phyloP scores from a whole-genome alignment of 2,888 invertebrate species.

The Branchipolynoe longqiensis region DNA sequence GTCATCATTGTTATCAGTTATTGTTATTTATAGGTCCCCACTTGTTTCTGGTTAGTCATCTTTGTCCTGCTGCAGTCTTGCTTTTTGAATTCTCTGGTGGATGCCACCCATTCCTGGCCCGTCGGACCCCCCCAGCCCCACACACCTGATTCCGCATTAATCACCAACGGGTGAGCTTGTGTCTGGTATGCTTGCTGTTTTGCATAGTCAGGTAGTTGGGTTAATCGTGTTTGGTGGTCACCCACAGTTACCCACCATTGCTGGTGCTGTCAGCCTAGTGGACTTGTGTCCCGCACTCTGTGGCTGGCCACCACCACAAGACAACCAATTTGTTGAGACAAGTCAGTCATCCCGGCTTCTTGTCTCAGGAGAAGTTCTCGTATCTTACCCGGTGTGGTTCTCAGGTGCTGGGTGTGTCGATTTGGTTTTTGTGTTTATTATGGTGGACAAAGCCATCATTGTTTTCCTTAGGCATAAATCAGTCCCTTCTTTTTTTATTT shows the following conservation, averaged over 20 bases:
- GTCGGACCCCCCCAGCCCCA: too few relatives aligned
- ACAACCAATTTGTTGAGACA: background rate
- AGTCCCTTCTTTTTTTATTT: slow-evolving; percentile 1
- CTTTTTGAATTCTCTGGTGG: slow-evolving; percentile 6
- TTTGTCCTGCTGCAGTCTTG: too few relatives aligned
- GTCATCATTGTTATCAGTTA: slow-evolving; percentile 2
- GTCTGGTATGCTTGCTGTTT: background rate
- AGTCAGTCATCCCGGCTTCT: background rate
- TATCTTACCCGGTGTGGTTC: too few relatives aligned
- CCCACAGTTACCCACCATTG: too few relatives aligned
- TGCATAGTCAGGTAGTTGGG: slow-evolving; percentile 4
- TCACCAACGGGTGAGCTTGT: background rate
- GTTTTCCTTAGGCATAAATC: background rate
- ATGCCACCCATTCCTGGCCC: too few relatives aligned
- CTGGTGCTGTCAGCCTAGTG: background rate
- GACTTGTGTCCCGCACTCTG: background rate
- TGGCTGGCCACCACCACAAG: background rate
- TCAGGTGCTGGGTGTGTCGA: background rate
- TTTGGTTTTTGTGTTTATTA: background rate
- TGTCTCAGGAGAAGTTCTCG: slow-evolving; percentile 31
- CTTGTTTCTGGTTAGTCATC: too few relatives aligned
- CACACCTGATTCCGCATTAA: background rate
- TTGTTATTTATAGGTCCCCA: background rate
- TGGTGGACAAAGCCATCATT: background rate
- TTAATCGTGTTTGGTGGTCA: background rate